Base-by-base conservation (phyloP, 2,888 invertebrate species). In the Iselma pallidipennis region DNA sequence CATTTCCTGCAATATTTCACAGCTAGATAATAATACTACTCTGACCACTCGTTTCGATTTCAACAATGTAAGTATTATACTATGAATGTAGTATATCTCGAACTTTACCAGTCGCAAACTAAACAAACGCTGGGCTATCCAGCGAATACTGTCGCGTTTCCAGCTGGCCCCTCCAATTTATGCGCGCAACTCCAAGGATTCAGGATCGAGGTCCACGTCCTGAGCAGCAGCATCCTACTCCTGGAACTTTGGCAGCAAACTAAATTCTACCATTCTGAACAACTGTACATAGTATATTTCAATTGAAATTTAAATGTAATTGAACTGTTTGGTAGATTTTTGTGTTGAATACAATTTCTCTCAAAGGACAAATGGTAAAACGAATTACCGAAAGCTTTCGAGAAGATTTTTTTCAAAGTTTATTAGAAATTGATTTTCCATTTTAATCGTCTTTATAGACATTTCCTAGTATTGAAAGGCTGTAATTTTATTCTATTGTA, bases 161-260 rank as follows among this genome's bases (percentile, higher is more conserved):
- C 56, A 51, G 59, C 59, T 55, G 63, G 55, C 59, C 63, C 59
- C 63, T 49, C 54, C 59, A 55, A 52, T 52, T 57, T 53, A 57
- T 58, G 57, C 57, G 61, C 61, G 61, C 60, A 59, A 61, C 59
- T 61, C 58, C 57, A 53, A 61, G 59, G 54, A 62, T 54, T 53
- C 53, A 54, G 54, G 49, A 53, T 48, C 16, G 49, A 59, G 59
- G 59, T 59, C 59, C 59, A 54, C 49, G 59, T 53, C 59, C 59
- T 59, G 49, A 53, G 53, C 54, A 23, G 1, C 4, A 28, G 5
- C 23, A 45, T 45, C 45, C n/a, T n/a, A n/a, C n/a, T n/a, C n/a
- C 21, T 12, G 45, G 12, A 45, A 23, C 10, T 45, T 45, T 45
- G 45, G 21, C 23, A 23, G 23, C 21, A 45, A 37, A 37, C 16